These are phyloP conservation scores for Spilogale gracilis DNA, from an alignment of 2,113 vertebrate species.

Conservation along the genomic window DNA sequence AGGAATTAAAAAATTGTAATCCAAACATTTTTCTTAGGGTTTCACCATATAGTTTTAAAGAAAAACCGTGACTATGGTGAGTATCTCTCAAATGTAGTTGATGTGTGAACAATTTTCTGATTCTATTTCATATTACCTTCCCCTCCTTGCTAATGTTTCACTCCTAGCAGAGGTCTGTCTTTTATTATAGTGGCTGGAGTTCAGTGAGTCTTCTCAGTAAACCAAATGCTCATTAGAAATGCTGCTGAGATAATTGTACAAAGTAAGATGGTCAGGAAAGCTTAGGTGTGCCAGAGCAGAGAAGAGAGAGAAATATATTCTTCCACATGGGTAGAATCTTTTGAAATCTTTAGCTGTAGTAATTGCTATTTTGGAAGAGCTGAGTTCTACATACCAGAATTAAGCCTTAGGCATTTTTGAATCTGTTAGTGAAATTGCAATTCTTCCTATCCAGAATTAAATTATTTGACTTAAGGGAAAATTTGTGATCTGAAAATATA, in stretches of 20 bases:
- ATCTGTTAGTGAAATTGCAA: conserved; percentile 54
- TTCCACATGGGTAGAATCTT: not conserved
- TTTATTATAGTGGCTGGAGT: conserved; percentile 13
- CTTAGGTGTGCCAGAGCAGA: not conserved
- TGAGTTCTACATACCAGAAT: not conserved
- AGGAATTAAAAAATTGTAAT: not conserved
- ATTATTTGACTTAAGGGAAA: not conserved
- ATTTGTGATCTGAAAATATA: conserved; percentile 42
- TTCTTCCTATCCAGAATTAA: conserved; percentile 59
- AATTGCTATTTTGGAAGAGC: conserved; percentile 8
- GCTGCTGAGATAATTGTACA: conserved; percentile 33
- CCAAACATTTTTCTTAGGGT: not conserved
- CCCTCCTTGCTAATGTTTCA: not conserved
- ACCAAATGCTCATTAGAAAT: conserved; percentile 33
- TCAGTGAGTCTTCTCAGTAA: not conserved
- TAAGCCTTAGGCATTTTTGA: conserved; percentile 17
- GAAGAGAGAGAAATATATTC: not conserved
- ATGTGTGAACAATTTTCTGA: not conserved
- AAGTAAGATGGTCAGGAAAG: not conserved
- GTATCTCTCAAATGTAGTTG: not conserved
- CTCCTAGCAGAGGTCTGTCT: not conserved
- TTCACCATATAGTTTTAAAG: not conserved
- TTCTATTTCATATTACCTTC: not conserved
- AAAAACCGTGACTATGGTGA: not conserved
- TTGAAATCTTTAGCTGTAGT: conserved; percentile 6